These are phyloP conservation scores for Chymomyza procnemis DNA, from an alignment of 2,888 invertebrate genomes.

Conservation along the genomic window DNA sequence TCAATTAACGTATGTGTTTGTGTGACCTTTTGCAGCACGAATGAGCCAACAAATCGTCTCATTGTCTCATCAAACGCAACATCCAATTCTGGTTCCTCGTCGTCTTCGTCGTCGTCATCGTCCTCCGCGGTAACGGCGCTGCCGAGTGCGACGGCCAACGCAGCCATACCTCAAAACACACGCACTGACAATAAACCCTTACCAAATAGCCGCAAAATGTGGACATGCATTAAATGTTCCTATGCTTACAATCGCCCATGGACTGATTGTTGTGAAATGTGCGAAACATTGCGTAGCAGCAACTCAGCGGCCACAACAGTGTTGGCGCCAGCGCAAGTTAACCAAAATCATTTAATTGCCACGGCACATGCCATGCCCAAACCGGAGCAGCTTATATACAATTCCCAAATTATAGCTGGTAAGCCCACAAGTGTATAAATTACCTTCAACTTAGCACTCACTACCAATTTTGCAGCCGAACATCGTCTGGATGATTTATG, in stretches of 20 bases:
- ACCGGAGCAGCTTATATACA: not conserved
- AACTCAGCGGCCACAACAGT: not conserved
- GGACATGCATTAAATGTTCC: constrained; percentile 93
- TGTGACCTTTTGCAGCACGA: constrained; percentile 22
- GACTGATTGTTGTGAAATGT: constrained; percentile 89
- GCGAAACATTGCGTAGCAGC: constrained; percentile 80
- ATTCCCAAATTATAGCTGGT: not conserved
- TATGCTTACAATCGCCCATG: constrained; percentile 92
- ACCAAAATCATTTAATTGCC: constrained; percentile 4
- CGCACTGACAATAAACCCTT: constrained; percentile 75
- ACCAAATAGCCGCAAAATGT: constrained; percentile 81
- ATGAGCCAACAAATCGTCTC: constrained; percentile 23
- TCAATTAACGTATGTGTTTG: not conserved
- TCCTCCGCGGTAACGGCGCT: constrained; percentile 7
- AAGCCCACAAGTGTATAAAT: too few relatives aligned
- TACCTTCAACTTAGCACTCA: too few relatives aligned
- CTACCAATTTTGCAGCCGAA: constrained; percentile 9
- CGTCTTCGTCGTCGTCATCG: constrained; percentile 17
- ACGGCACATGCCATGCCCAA: not conserved
- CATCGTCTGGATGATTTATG: constrained; percentile 80
- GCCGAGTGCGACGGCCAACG: constrained; percentile 18
- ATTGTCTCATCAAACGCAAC: constrained; percentile 5
- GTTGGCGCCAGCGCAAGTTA: not conserved
- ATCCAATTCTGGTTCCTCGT: not conserved
- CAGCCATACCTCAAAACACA: constrained; percentile 27